Conservation (phyloP, 2,113 vertebrate species). For the Bufo gargarizans region DNA sequence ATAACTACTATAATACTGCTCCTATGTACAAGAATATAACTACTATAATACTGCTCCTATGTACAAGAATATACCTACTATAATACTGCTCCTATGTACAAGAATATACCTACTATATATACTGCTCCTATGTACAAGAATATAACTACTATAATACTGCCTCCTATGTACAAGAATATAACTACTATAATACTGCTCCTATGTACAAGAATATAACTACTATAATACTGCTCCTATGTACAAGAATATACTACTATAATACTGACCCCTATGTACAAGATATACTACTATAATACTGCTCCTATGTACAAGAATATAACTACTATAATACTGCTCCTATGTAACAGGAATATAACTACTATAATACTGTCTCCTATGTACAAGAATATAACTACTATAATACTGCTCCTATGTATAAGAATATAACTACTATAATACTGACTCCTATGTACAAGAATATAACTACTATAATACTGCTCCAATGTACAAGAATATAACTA, state of each 20-base stretch:
- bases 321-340: background rate
- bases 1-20: background rate
- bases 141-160: background rate
- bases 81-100: background rate
- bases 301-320: constrained; percentile 1
- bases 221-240: constrained; percentile 3
- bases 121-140: background rate
- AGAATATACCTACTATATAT: background rate
- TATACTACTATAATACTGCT: background rate
- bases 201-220: background rate
- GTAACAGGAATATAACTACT: background rate
- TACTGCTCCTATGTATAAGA: background rate
- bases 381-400: background rate
- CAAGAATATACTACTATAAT: constrained; percentile 2
- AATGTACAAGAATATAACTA: too few species aligned
- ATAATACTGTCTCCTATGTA: background rate
- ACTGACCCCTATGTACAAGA: background rate
- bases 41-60: background rate
- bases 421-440: too few species aligned
- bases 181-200: constrained; percentile 5
- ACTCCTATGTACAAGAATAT: too few species aligned
- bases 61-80: background rate
- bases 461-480: too few species aligned
- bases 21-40: background rate
- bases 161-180: background rate